Evolutionary conservation across 1,140 invertebrate genomes (phyloP).

Genomic region (Caenorhabditis elegans): DNA sequence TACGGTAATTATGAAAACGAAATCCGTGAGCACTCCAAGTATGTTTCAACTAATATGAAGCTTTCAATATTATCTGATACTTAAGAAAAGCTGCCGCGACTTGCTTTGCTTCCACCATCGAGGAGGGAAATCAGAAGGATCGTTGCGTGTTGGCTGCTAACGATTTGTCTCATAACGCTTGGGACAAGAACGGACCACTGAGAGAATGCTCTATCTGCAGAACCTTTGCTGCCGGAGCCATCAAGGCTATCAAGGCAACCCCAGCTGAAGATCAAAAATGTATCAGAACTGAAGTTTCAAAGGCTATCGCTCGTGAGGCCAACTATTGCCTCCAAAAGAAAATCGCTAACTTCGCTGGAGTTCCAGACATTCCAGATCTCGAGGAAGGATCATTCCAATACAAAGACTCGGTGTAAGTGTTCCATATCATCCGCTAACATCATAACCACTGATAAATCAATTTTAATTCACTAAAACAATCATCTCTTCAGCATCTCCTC

Average conservation of each 20-base stretch:
- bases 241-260: slow-evolving; percentile 64
- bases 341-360: slow-evolving; percentile 57
- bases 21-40: slow-evolving; percentile 57
- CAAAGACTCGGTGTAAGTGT: slow-evolving; percentile 62
- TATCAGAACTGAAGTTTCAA: slow-evolving; percentile 63
- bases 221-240: slow-evolving; percentile 64
- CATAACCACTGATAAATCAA: neutral
- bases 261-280: slow-evolving; percentile 66
- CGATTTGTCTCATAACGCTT: slow-evolving; percentile 62
- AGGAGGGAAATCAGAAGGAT: slow-evolving; percentile 63
- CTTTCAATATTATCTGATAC: neutral
- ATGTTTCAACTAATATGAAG: neutral
- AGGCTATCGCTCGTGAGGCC: slow-evolving; percentile 62
- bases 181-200: slow-evolving; percentile 62
- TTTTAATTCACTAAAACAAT: too few species aligned
- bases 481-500: slow-evolving; percentile 59
- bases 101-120: slow-evolving; percentile 63
- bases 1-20: slow-evolving; percentile 61
- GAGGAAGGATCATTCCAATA: slow-evolving; percentile 61
- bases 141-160: slow-evolving; percentile 61
- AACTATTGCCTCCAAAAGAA: slow-evolving; percentile 60
- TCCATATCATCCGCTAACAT: neutral
- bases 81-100: slow-evolving; percentile 59
- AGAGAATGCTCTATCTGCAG: slow-evolving; percentile 10
- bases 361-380: slow-evolving; percentile 64